These are phyloP conservation scores for Oophaga pumilio DNA, from an alignment of 2,113 vertebrate species.

Conservation along the genomic window DNA sequence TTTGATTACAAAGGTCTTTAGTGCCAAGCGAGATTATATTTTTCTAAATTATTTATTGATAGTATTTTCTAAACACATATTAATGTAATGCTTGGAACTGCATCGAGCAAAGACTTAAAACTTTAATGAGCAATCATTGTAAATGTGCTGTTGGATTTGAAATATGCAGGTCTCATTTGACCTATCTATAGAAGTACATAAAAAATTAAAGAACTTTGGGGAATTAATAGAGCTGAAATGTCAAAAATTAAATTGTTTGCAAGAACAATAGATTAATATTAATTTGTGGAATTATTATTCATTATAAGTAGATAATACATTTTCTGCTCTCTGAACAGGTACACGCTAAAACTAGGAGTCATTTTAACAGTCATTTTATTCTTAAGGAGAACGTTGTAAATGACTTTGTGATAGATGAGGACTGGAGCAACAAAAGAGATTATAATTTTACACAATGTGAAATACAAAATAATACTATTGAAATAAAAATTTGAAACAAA, in stretches of 20 bases:
- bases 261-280: slow-evolving; percentile 35
- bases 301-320: slow-evolving; percentile 15
- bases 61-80: slow-evolving; percentile 44
- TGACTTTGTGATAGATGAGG: not conserved
- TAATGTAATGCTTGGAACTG: slow-evolving; percentile 35
- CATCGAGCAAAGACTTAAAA: slow-evolving; percentile 14
- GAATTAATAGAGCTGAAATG: slow-evolving; percentile 38
- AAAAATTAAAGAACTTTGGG: slow-evolving; percentile 36
- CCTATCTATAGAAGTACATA: slow-evolving; percentile 30
- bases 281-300: slow-evolving; percentile 21
- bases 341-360: not conserved
- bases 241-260: slow-evolving; percentile 37
- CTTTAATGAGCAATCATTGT: slow-evolving; percentile 31
- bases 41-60: slow-evolving; percentile 44
- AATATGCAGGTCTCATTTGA: slow-evolving; percentile 34
- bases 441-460: not conserved
- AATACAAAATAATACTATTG: not conserved
- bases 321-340: not conserved
- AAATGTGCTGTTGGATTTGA: slow-evolving; percentile 34
- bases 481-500: not conserved
- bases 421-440: not conserved
- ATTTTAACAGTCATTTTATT: not conserved
- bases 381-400: not conserved
- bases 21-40: slow-evolving; percentile 24
- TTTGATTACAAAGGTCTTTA: slow-evolving; percentile 28